These are phyloP conservation scores for Lucifuga dentata DNA, from an alignment of 2,113 vertebrate species.

Conservation along the genomic window DNA sequence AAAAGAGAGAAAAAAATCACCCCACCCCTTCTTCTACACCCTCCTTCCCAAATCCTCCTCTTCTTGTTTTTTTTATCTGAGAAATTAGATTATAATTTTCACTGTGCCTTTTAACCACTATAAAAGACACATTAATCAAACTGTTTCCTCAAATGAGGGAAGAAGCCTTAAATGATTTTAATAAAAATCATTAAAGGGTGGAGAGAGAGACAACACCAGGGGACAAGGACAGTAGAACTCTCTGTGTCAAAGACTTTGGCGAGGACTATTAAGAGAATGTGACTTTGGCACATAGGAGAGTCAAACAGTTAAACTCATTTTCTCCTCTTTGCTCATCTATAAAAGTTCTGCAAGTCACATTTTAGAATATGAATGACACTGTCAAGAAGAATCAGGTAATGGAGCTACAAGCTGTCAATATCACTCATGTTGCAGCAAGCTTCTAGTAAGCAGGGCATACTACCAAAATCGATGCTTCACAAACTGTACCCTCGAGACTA, in stretches of 20 bases:
- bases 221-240: constrained; percentile 42
- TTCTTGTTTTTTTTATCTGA: constrained; percentile 79
- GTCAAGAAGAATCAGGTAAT: constrained; percentile 13
- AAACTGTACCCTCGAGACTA: constrained; percentile 45
- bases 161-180: constrained; percentile 28
- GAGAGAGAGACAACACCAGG: constrained; percentile 16
- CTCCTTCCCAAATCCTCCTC: constrained; percentile 60
- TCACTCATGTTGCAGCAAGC: constrained; percentile 6
- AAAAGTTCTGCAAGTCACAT: constrained; percentile 15
- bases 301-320: constrained; percentile 20
- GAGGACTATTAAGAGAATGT: constrained; percentile 12
- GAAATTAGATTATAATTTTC: constrained; percentile 81
- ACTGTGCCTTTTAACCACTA: constrained; percentile 68
- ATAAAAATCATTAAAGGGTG: constrained; percentile 35
- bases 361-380: background rate
- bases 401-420: background rate
- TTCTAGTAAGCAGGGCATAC: constrained; percentile 19
- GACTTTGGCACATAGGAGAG: constrained; percentile 28
- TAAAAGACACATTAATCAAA: constrained; percentile 68
- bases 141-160: constrained; percentile 57
- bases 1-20: constrained; percentile 84
- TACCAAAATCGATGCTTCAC: constrained; percentile 48
- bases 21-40: constrained; percentile 52
- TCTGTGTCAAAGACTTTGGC: constrained; percentile 41
- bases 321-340: background rate